phyloP scores from a whole-genome alignment of 92 coral and sea anemone genomes.

The Zoanthus sansibaricus region DNA sequence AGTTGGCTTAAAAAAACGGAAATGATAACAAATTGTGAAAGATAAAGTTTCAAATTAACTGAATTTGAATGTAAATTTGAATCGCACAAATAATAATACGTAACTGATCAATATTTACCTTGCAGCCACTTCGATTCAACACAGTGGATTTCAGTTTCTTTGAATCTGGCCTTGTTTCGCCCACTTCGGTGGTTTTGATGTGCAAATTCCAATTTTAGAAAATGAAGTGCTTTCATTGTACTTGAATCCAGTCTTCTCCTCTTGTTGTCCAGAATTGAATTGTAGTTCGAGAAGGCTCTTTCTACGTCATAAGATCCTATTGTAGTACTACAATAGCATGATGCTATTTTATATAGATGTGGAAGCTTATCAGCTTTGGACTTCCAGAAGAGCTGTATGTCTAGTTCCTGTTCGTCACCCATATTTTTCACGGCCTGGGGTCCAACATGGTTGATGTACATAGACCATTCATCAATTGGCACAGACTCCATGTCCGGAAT shows the following conservation, averaged over 20 bases:
- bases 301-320: constrained; percentile 67
- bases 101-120: too few relatives aligned
- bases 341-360: constrained; percentile 66
- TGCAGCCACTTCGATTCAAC: too few relatives aligned
- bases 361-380: constrained; percentile 51
- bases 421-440: constrained; percentile 56
- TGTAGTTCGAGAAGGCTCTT: constrained; percentile 66
- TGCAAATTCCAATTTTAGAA: constrained; percentile 69
- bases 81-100: too few relatives aligned
- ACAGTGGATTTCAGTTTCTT: not conserved
- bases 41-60: too few relatives aligned
- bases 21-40: too few relatives aligned
- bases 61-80: too few relatives aligned
- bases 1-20: too few relatives aligned
- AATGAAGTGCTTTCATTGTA: constrained; percentile 64
- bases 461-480: constrained; percentile 49
- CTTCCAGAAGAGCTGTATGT: constrained; percentile 58
- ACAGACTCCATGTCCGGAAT: constrained; percentile 74
- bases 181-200: constrained; percentile 13
- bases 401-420: constrained; percentile 34
- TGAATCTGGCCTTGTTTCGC: not conserved
- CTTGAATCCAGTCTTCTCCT: constrained; percentile 56
- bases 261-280: constrained; percentile 61
- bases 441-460: constrained; percentile 51
- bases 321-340: constrained; percentile 69